These are phyloP conservation scores for Hydropotes inermis DNA, from an alignment of 2,113 vertebrate species.

Conservation along the genomic window DNA sequence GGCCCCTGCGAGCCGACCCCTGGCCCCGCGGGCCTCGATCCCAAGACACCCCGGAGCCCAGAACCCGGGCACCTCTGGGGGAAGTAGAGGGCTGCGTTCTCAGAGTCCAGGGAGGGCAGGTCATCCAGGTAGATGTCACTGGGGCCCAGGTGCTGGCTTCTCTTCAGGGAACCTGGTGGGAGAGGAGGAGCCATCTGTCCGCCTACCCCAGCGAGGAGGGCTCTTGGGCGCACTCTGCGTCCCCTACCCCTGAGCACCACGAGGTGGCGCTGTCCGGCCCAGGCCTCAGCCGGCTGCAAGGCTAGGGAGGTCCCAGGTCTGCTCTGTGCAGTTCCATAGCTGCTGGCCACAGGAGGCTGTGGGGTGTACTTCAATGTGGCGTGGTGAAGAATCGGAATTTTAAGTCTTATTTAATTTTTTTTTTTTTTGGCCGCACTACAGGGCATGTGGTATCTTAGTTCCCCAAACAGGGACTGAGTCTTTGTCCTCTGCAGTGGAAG, in stretches of 20 bases:
- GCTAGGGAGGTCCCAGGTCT: neutral
- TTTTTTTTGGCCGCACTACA: neutral
- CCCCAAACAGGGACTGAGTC: neutral
- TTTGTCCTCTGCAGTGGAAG: neutral
- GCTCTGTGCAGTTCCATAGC: neutral
- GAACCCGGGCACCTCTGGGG: conserved; percentile 83
- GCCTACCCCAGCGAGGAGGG: neutral
- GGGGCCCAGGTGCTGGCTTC: conserved; percentile 84
- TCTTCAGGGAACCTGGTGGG: conserved; percentile 71
- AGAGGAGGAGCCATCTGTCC: neutral
- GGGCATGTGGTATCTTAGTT: neutral
- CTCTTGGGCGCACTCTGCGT: accelerated
- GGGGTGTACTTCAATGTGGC: neutral
- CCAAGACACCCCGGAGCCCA: neutral
- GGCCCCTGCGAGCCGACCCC: no score
- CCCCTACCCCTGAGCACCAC: neutral
- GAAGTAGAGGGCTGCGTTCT: conserved; percentile 87
- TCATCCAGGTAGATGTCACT: conserved; percentile 90
- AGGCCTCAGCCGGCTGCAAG: neutral
- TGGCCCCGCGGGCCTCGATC: neutral
- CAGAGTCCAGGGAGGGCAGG: conserved; percentile 82
- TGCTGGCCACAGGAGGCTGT: neutral
- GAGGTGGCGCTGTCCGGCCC: neutral
- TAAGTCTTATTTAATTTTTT: neutral
- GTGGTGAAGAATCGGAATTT: neutral